Percentiles rank a stretch among this genome's conserved stretches.
phyloP scores from a whole-genome alignment of 2,888 invertebrate species.

The Zygaena filipendulae region DNA sequence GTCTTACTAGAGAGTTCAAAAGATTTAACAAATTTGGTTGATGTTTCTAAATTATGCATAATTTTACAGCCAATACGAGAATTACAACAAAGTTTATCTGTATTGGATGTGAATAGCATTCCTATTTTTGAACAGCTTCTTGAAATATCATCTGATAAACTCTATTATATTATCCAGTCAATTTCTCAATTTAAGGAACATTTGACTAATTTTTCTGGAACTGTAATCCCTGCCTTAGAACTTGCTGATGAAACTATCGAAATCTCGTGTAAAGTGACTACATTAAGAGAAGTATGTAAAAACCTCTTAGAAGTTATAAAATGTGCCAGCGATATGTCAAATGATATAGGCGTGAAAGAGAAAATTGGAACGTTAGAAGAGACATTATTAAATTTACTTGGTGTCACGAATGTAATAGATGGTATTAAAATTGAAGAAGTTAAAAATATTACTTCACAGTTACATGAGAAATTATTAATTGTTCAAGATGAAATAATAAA shows the following conservation, averaged over 20 bases:
- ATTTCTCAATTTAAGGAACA: conserved; percentile 40
- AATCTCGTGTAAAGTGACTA: conserved; percentile 38
- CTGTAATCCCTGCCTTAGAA: conserved; percentile 37
- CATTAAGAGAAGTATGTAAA: conserved; percentile 35
- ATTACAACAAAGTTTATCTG: conserved; percentile 40
- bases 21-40: conserved; percentile 25
- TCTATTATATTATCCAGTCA: conserved; percentile 36
- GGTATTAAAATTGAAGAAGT: conserved; percentile 36
- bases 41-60: conserved; percentile 31
- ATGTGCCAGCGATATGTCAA: too few species aligned
- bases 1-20: conserved; percentile 36
- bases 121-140: conserved; percentile 46
- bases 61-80: conserved; percentile 50
- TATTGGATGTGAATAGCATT: conserved; percentile 44
- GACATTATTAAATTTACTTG: too few species aligned
- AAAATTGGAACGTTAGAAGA: conserved; percentile 26
- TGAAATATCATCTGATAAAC: conserved; percentile 38
- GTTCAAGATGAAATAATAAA: conserved; percentile 44
- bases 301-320: conserved; percentile 27
- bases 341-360: conserved; percentile 12
- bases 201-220: conserved; percentile 35
- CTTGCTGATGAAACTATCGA: conserved; percentile 36
- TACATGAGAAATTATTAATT: conserved; percentile 33
- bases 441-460: conserved; percentile 35
- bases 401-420: conserved; percentile 30